phyloP scores from a whole-genome alignment of 2,113 vertebrate genomes.

The Origma solitaria region DNA sequence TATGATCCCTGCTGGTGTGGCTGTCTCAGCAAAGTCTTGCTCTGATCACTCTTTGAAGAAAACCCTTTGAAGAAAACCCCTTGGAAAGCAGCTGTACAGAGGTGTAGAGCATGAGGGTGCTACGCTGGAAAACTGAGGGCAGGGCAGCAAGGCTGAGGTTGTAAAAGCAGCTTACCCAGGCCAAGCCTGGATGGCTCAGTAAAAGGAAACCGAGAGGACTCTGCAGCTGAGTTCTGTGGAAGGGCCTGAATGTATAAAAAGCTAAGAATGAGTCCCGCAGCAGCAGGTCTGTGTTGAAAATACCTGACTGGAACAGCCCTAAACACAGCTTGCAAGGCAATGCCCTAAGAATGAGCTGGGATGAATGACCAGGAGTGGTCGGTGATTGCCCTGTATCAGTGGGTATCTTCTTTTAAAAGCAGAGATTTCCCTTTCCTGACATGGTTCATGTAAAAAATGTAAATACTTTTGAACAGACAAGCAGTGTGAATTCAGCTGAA shows the following conservation, averaged over 20 bases:
- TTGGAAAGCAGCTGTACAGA: neutral
- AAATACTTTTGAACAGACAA: neutral
- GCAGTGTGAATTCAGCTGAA: neutral
- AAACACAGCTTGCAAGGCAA: neutral
- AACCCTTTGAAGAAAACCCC: neutral
- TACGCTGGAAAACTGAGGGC: neutral
- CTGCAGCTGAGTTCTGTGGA: neutral
- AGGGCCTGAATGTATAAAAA: neutral
- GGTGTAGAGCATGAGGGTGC: neutral
- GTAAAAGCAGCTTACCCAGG: neutral
- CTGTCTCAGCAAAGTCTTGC: neutral
- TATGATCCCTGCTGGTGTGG: neutral
- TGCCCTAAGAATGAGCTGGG: neutral
- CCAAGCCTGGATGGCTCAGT: neutral
- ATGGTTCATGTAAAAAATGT: fast-evolving
- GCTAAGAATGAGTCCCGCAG: neutral
- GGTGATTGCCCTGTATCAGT: neutral
- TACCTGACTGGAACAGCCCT: neutral
- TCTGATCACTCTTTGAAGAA: neutral
- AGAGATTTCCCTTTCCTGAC: neutral
- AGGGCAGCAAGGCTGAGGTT: neutral
- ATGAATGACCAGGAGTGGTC: neutral
- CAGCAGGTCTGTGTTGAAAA: neutral
- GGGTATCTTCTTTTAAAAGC: neutral
- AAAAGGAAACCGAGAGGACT: neutral